Percentiles rank a stretch among this genome's conserved stretches.
These are phyloP conservation scores for Acanthopleura granulata DNA, from an alignment of 2,888 invertebrate species.

Conservation along the genomic window DNA sequence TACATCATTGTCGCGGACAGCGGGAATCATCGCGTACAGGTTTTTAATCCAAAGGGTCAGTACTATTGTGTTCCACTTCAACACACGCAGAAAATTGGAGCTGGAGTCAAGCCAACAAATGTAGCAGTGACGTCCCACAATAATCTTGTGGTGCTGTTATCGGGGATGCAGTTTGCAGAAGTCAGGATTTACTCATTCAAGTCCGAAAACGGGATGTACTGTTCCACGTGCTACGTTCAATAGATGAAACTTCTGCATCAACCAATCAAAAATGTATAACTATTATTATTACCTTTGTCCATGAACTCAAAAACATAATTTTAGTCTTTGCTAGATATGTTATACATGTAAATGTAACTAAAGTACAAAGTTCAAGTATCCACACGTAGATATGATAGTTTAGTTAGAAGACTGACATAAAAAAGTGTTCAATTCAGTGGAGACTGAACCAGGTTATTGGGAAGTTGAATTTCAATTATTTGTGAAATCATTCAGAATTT, in stretches of 20 bases:
- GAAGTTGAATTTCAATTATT: too few species aligned
- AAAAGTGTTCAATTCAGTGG: too few species aligned
- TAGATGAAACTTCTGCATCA: neutral
- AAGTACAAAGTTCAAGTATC: too few species aligned
- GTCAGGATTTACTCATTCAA: conserved; percentile 43
- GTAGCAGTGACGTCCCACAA: conserved; percentile 52
- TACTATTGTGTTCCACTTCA: conserved; percentile 45
- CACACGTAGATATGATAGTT: too few species aligned
- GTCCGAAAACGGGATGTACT: neutral
- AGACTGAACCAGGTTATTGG: too few species aligned
- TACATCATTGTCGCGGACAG: conserved; percentile 63
- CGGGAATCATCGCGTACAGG: conserved; percentile 58
- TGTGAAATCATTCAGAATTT: too few species aligned
- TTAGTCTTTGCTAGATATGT: too few species aligned
- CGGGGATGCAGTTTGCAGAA: conserved; percentile 60
- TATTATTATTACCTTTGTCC: too few species aligned
- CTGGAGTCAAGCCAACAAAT: conserved; percentile 51
- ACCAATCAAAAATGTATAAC: too few species aligned
- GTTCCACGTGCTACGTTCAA: neutral
- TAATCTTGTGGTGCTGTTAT: conserved; percentile 49
- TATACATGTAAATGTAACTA: too few species aligned
- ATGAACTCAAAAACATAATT: too few species aligned
- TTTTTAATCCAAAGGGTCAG: conserved; percentile 49
- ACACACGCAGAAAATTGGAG: conserved; percentile 47
- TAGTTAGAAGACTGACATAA: too few species aligned